Evolutionary conservation across 1,140 invertebrate genomes (phyloP).

Genomic region (Bombus sibiricus): DNA sequence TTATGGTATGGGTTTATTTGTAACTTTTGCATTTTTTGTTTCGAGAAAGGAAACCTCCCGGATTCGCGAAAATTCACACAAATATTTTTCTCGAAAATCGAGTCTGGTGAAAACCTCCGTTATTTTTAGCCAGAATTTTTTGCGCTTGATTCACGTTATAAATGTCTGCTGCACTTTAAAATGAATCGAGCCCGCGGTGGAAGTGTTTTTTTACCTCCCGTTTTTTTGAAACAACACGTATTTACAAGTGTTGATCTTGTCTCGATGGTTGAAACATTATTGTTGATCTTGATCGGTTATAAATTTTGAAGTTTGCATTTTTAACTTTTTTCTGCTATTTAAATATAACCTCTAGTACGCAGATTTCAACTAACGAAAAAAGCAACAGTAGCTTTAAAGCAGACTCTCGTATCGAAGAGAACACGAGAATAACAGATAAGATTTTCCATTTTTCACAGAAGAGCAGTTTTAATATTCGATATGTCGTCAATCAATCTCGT

Average conservation of each 20-base stretch:
- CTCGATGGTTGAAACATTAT: background rate
- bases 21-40: background rate
- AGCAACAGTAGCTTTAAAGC: background rate
- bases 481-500: too few species aligned
- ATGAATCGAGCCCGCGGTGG: background rate
- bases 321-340: background rate
- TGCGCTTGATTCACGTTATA: background rate
- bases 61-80: background rate
- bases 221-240: background rate
- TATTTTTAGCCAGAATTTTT: background rate
- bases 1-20: background rate
- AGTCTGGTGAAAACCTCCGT: background rate
- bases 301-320: background rate
- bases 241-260: background rate
- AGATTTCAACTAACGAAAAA: background rate
- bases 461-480: too few species aligned
- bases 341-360: background rate
- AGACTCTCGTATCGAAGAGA: background rate
- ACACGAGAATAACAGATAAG: background rate
- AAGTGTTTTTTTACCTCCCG: background rate
- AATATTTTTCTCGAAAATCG: background rate
- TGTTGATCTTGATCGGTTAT: background rate
- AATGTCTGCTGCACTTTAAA: background rate
- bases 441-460: background rate
- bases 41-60: too few species aligned